phyloP scores from a whole-genome alignment of 2,113 vertebrate species.

The Marcusenius ussheri region DNA sequence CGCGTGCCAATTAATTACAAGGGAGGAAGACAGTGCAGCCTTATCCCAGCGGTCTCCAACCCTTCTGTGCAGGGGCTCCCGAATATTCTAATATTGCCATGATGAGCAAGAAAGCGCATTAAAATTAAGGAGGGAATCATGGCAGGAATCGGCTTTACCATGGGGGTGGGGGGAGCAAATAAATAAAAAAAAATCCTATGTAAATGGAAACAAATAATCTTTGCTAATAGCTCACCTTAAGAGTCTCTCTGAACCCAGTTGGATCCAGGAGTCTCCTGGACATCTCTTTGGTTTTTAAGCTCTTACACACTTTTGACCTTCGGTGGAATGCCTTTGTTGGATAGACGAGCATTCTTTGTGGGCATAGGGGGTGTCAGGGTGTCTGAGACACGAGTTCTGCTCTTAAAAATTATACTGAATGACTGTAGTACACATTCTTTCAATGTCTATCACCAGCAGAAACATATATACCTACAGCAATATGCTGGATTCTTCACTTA shows the following conservation, averaged over 20 bases:
- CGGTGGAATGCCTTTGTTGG: slow-evolving; percentile 64
- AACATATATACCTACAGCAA: background rate
- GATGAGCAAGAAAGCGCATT: slow-evolving; percentile 97
- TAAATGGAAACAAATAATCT: slow-evolving; percentile 99
- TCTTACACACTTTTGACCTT: slow-evolving; percentile 84
- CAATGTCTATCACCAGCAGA: background rate
- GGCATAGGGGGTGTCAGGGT: background rate
- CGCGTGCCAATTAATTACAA: slow-evolving; percentile 94
- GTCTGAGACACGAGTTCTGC: background rate
- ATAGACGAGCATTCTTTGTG: slow-evolving; percentile 57
- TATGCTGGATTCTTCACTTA: background rate
- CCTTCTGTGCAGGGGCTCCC: slow-evolving; percentile 78
- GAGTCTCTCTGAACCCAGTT: slow-evolving; percentile 71
- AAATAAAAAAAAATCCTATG: slow-evolving; percentile 78
- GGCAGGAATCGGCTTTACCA: slow-evolving; percentile 94
- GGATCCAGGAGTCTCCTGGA: slow-evolving; percentile 26
- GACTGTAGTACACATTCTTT: background rate
- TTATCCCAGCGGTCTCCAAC: slow-evolving; percentile 76
- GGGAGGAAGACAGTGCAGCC: slow-evolving; percentile 76
- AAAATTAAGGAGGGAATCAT: slow-evolving; percentile 98
- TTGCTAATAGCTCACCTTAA: slow-evolving; percentile 97
- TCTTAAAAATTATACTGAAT: background rate
- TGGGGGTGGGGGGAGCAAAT: slow-evolving; percentile 70
- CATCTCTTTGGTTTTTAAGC: slow-evolving; percentile 74
- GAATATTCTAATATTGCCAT: slow-evolving; percentile 88